These are phyloP conservation scores for Cecidostiba fungosa DNA, from an alignment of 2,888 invertebrate species.

Conservation along the genomic window DNA sequence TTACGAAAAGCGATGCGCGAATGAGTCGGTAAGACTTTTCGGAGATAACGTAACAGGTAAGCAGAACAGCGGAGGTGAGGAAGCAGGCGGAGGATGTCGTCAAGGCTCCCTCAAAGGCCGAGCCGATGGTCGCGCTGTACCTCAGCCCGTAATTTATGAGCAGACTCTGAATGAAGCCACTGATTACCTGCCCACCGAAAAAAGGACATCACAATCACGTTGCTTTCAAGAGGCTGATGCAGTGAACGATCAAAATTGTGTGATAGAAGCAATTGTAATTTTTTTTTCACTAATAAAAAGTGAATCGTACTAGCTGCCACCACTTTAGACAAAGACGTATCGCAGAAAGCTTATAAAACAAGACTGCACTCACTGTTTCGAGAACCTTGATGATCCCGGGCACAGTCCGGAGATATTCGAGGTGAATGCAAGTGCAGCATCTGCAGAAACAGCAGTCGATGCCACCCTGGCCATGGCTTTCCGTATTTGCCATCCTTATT, in stretches of 20 bases:
- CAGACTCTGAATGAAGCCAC: conserved; percentile 91
- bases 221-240: no score
- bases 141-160: conserved; percentile 89
- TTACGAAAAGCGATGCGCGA: conserved; percentile 91
- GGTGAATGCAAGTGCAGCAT: conserved; percentile 90
- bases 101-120: conserved; percentile 90
- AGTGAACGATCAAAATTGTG: no score
- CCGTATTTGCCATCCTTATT: conserved; percentile 72
- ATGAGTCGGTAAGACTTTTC: conserved; percentile 88
- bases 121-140: conserved; percentile 88
- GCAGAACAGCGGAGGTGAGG: conserved; percentile 88
- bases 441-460: conserved; percentile 86
- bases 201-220: background rate
- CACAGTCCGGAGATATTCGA: conserved; percentile 87
- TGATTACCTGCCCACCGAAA: conserved; percentile 84
- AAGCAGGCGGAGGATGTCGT: conserved; percentile 91
- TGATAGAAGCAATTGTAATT: no score
- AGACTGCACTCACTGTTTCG: conserved; percentile 85
- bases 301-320: no score
- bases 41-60: conserved; percentile 90
- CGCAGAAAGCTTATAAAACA: background rate
- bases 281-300: background rate
- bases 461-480: conserved; percentile 81
- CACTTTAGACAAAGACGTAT: no score
- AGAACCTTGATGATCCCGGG: conserved; percentile 88